Conservation (phyloP, 2,888 invertebrate species). For the Epistrophe grossulariae region DNA sequence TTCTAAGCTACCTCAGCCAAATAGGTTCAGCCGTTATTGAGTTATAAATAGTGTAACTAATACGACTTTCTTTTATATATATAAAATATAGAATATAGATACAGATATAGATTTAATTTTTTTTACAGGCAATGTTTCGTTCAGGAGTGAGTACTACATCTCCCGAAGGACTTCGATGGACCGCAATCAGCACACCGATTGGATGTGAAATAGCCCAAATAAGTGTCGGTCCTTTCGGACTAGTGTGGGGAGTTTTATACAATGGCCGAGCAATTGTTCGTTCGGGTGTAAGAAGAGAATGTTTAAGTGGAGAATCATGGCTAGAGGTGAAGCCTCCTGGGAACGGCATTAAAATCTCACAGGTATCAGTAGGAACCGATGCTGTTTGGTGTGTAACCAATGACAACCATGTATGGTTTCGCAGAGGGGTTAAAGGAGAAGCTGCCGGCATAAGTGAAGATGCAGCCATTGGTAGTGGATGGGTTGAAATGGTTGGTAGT, state of each 20-base stretch:
- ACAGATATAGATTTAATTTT: too few species aligned
- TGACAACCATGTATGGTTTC: conserved; percentile 94
- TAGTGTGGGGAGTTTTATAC: conserved; percentile 94
- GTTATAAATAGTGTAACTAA: too few species aligned
- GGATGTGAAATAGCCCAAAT: conserved; percentile 94
- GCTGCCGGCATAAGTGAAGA: conserved; percentile 89
- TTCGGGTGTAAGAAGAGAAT: conserved; percentile 91
- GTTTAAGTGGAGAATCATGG: conserved; percentile 88
- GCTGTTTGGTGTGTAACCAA: conserved; percentile 91
- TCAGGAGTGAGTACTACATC: conserved; percentile 91
- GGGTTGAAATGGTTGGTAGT: conserved; percentile 95
- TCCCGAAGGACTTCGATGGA: conserved; percentile 95
- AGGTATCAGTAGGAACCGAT: conserved; percentile 92
- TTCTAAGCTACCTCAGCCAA: too few species aligned
- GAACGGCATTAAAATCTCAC: conserved; percentile 88
- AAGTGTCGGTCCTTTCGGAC: conserved; percentile 92
- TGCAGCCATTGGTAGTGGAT: conserved; percentile 91
- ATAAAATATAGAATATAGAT: too few species aligned
- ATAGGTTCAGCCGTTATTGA: too few species aligned
- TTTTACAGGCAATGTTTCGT: conserved; percentile 95
- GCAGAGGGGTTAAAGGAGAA: conserved; percentile 90
- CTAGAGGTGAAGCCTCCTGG: conserved; percentile 91
- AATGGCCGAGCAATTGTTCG: conserved; percentile 93
- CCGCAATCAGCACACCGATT: conserved; percentile 89
- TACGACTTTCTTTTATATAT: too few species aligned